Evolutionary conservation across 2,113 vertebrate genomes (phyloP).

Genomic region (Ovis canadensis): DNA sequence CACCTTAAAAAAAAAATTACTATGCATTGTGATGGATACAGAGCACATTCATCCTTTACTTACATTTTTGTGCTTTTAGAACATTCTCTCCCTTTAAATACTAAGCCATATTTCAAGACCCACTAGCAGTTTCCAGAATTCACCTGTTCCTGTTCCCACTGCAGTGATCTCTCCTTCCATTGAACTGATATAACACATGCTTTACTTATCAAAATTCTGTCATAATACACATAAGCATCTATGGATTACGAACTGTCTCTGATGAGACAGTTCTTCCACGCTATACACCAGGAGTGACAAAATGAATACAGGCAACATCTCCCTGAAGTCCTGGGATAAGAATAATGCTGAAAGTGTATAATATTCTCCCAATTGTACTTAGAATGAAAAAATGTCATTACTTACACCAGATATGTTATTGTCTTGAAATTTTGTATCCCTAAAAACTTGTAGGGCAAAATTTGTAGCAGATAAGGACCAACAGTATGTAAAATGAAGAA

Average conservation of each 20-base stretch:
- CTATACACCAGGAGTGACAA: background rate
- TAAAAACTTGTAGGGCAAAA: background rate
- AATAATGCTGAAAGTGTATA: background rate
- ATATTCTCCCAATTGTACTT: background rate
- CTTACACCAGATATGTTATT: rapidly evolving
- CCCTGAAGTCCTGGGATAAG: background rate
- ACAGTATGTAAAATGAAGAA: background rate
- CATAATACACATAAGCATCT: background rate
- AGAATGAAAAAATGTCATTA: background rate
- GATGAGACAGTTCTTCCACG: background rate
- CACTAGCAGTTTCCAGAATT: background rate
- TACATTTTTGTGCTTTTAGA: background rate
- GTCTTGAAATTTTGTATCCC: background rate
- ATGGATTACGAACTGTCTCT: background rate
- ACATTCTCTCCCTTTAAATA: background rate
- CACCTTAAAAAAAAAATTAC: background rate
- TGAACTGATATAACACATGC: background rate
- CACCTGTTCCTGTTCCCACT: background rate
- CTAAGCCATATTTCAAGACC: background rate
- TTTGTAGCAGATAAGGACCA: background rate
- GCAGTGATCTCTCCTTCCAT: background rate
- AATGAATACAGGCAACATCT: background rate
- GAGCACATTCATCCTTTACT: background rate
- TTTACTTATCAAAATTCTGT: background rate
- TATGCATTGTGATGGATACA: background rate